Base-by-base conservation (phyloP, 1,140 invertebrate genomes). In the Pinna nobilis region DNA sequence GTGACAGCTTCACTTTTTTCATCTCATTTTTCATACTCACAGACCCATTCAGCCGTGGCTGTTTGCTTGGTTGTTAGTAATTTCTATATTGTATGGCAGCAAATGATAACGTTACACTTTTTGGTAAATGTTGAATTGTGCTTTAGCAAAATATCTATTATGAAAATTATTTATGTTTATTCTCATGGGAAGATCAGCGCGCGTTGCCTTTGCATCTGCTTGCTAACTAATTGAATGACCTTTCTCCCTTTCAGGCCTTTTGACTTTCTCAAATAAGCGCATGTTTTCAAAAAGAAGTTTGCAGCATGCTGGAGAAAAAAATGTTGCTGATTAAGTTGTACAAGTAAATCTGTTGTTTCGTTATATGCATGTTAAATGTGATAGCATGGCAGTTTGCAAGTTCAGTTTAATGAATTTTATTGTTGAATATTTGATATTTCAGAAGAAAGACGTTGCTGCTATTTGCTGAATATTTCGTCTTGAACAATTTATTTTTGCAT, bases 31-130 rank as follows among this genome's bases (percentile, higher is more conserved):
- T 44, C 39, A 44, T 49, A 25, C 39, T 9, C 57, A 49, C 39
- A 68, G 61, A 74, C 72, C 72, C 72, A 74, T 68, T 74, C 72
- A 74, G 72, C 72, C 72, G 66, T 74, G 72, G 72, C 72, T 74
- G 66, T 66, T 64, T 60, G 72, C 72, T 74, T 74, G 44, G 18
- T 33, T 30, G 32, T 51, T 50, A 25, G 33, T 3, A 63, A 63
- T 41, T 23, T 44, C 50, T 51, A 51, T 30, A 51, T 35, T 51
- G 63, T 51, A 50, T 66, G 63, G 63, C 63, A 66, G 63, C 44
- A 49, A 51, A 41, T 30, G n/a, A 20, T n/a, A 23, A 30, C 30
- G 28, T 20, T 39, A 39, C 30, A 20, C 32, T 50, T 51, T 51
- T 51, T 65, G 28, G 23, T 33, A 28, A 66, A 50, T 51, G 23